Evolutionary conservation across 2,888 invertebrate genomes (phyloP).

Genomic region (Sesamia inferens): DNA sequence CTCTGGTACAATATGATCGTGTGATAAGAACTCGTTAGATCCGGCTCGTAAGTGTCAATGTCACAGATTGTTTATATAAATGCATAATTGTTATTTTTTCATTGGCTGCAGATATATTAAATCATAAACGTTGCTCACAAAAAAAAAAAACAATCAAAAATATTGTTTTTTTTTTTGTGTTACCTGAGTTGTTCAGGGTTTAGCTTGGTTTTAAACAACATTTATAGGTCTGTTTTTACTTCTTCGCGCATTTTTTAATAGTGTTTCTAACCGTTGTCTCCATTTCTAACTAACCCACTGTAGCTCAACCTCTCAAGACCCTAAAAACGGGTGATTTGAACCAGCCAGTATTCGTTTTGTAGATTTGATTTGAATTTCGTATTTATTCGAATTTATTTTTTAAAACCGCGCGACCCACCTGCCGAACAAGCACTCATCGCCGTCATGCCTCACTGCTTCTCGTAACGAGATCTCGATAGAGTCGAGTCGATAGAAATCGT

Average conservation of each 20-base stretch:
- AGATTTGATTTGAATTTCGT: slow-evolving; percentile 26
- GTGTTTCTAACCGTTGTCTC: slow-evolving; percentile 2
- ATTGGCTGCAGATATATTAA: slow-evolving; percentile 23
- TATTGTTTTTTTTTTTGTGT: neutral
- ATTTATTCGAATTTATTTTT: slow-evolving; percentile 18
- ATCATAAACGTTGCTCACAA: neutral
- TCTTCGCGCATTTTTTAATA: neutral
- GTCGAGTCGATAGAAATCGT: slow-evolving; percentile 71
- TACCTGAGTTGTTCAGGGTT: neutral
- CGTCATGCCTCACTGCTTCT: slow-evolving; percentile 69
- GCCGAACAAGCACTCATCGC: slow-evolving; percentile 47
- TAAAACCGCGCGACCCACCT: slow-evolving; percentile 57
- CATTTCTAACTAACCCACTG: slow-evolving; percentile 4
- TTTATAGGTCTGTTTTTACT: neutral
- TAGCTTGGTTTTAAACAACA: neutral
- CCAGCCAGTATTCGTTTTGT: slow-evolving; percentile 18
- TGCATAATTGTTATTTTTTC: slow-evolving; percentile 52
- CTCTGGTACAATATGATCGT: slow-evolving; percentile 64
- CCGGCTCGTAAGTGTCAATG: slow-evolving; percentile 86
- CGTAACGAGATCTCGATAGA: slow-evolving; percentile 73
- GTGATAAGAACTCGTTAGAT: slow-evolving; percentile 76
- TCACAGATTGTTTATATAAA: slow-evolving; percentile 69
- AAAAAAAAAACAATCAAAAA: too few relatives aligned
- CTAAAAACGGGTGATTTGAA: slow-evolving; percentile 1
- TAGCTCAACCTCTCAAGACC: neutral